A percentile compares a stretch with the other conserved stretches of the same genome.
Evolutionary conservation across 2,797 vertebrate species (phyloP).

Genomic region (Clarias platycephalus): DNA sequence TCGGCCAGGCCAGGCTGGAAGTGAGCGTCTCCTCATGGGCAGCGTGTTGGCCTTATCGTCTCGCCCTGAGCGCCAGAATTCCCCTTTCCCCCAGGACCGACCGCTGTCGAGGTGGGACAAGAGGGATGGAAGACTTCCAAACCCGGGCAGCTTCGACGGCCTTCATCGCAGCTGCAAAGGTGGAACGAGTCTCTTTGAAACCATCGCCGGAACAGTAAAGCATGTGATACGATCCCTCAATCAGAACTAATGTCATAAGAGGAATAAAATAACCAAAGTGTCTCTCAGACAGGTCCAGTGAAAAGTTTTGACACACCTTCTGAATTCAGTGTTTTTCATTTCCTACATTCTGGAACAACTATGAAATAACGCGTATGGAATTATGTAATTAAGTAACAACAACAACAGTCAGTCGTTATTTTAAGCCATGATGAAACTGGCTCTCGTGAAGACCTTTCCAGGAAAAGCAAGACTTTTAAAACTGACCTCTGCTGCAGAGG

Average conservation of each 20-base stretch:
- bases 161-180: conserved; percentile 91
- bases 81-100: conserved; percentile 74
- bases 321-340: too few relatives aligned
- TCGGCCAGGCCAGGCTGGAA: conserved; percentile 30
- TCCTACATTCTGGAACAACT: too few relatives aligned
- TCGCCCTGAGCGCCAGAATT: conserved; percentile 74
- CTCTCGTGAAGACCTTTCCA: too few relatives aligned
- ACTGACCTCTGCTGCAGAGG: too few relatives aligned
- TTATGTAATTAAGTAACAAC: too few relatives aligned
- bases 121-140: conserved; percentile 80
- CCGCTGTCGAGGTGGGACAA: conserved; percentile 75
- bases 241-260: not conserved
- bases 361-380: too few relatives aligned
- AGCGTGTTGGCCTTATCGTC: conserved; percentile 80
- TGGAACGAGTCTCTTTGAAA: conserved; percentile 52
- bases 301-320: too few relatives aligned
- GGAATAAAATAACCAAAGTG: not conserved
- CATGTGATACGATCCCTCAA: too few relatives aligned
- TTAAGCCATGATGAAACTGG: too few relatives aligned
- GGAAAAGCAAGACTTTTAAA: too few relatives aligned
- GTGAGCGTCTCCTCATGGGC: conserved; percentile 71
- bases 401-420: too few relatives aligned
- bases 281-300: not conserved
- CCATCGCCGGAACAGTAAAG: not conserved
- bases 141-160: conserved; percentile 92